Percentiles rank a stretch among this genome's conserved stretches.
phyloP scores from a whole-genome alignment of 2,888 invertebrate species.

The Limnephilus lunatus region DNA sequence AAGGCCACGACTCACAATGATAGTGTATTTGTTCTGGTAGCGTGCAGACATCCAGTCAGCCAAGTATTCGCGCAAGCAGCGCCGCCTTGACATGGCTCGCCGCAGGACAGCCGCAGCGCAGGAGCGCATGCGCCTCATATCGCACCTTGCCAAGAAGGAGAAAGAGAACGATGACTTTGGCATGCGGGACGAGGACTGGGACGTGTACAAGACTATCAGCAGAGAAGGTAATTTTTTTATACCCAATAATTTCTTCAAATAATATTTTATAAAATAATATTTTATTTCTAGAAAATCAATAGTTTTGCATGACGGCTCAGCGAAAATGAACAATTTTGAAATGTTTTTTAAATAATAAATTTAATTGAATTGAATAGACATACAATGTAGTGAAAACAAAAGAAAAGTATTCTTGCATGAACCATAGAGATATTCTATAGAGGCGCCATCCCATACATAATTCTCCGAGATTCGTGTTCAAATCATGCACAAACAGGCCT shows the following conservation, averaged over 20 bases:
- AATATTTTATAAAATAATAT: background rate
- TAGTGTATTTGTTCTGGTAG: slow-evolving; percentile 20
- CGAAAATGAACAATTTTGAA: too few species aligned
- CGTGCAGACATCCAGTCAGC: slow-evolving; percentile 82
- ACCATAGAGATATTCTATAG: too few species aligned
- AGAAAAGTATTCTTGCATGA: too few species aligned
- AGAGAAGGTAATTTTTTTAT: slow-evolving; percentile 72
- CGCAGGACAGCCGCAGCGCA: slow-evolving; percentile 94
- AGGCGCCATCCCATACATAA: too few species aligned
- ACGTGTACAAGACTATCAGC: slow-evolving; percentile 94
- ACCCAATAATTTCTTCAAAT: background rate
- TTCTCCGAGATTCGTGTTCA: too few species aligned
- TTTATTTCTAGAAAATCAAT: background rate
- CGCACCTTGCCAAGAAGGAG: slow-evolving; percentile 88
- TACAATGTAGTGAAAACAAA: too few species aligned
- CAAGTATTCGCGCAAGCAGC: slow-evolving; percentile 85
- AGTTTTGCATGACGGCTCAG: background rate
- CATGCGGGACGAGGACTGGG: slow-evolving; percentile 96
- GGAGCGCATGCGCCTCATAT: slow-evolving; percentile 96
- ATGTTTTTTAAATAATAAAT: too few species aligned
- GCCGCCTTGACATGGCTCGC: slow-evolving; percentile 91
- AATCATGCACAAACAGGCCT: too few species aligned
- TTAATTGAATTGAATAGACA: too few species aligned
- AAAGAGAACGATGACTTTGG: slow-evolving; percentile 94
- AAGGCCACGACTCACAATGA: too few species aligned